Evolutionary conservation across 2,113 vertebrate species (phyloP).

Genomic region (Camelus bactrianus): DNA sequence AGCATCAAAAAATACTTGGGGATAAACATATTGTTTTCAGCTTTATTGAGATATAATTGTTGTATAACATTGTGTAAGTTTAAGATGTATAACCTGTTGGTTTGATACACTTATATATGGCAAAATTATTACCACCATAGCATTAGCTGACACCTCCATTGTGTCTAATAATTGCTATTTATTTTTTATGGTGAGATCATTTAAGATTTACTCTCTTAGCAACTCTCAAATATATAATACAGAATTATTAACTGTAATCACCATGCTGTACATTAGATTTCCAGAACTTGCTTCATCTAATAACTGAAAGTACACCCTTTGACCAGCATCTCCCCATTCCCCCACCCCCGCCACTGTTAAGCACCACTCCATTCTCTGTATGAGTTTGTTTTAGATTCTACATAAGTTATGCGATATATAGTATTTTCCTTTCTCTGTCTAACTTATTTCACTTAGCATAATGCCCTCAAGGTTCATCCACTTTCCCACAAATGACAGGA

Average conservation of each 20-base stretch:
- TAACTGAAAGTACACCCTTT: not conserved
- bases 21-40: not conserved
- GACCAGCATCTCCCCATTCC: not conserved
- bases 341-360: not conserved
- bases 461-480: not conserved
- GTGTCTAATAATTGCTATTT: not conserved
- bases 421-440: not conserved
- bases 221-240: not conserved
- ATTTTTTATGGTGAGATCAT: not conserved
- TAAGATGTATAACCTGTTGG: not conserved
- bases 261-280: not conserved
- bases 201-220: not conserved
- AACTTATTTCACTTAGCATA: not conserved
- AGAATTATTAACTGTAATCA: not conserved
- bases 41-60: not conserved
- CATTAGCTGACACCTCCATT: not conserved
- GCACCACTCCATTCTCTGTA: not conserved
- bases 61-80: not conserved
- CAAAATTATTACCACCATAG: not conserved
- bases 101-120: not conserved
- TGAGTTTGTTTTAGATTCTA: not conserved
- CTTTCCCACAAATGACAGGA: not conserved
- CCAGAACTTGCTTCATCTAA: not conserved
- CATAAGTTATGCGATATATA: not conserved
- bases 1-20: not conserved